phyloP scores from a whole-genome alignment of 2,888 invertebrate species.

The Drosophila eohydei region DNA sequence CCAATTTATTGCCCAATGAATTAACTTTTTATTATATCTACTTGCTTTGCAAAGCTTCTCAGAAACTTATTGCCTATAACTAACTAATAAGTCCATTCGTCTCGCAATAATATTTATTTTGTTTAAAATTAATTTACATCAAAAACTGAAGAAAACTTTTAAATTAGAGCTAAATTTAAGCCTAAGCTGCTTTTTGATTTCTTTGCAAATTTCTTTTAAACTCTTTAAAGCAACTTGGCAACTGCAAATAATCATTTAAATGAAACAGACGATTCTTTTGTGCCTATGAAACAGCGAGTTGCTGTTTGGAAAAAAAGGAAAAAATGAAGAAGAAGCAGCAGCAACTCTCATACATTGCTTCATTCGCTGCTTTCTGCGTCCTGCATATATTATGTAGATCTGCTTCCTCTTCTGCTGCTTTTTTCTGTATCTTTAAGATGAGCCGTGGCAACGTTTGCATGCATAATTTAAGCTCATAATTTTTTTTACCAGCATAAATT shows the following conservation, averaged over 20 bases:
- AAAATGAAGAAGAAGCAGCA: neutral
- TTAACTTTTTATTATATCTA: too few relatives aligned
- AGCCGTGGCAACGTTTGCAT: slow-evolving; percentile 53
- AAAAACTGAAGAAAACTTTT: neutral
- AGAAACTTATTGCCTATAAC: too few relatives aligned
- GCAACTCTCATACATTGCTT: too few relatives aligned
- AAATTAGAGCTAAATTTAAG: neutral
- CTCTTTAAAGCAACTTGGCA: neutral
- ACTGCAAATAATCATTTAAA: slow-evolving; percentile 9
- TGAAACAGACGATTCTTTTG: neutral
- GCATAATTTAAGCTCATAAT: slow-evolving; percentile 60
- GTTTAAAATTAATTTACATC: too few relatives aligned
- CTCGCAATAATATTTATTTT: too few relatives aligned
- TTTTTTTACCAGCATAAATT: slow-evolving; percentile 56
- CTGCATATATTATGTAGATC: slow-evolving; percentile 51
- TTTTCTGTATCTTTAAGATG: slow-evolving; percentile 42
- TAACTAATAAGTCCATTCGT: too few relatives aligned
- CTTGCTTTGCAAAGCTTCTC: too few relatives aligned
- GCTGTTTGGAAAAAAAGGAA: neutral
- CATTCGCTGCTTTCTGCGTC: neutral
- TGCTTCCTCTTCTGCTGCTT: neutral
- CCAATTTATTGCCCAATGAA: too few relatives aligned
- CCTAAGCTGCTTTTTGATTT: neutral
- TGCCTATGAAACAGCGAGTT: slow-evolving; percentile 6
- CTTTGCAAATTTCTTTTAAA: neutral